A percentile compares a stretch with the other conserved stretches of the same genome.
Conservation (phyloP, 2,113 vertebrate species). For the Channa maculata region DNA sequence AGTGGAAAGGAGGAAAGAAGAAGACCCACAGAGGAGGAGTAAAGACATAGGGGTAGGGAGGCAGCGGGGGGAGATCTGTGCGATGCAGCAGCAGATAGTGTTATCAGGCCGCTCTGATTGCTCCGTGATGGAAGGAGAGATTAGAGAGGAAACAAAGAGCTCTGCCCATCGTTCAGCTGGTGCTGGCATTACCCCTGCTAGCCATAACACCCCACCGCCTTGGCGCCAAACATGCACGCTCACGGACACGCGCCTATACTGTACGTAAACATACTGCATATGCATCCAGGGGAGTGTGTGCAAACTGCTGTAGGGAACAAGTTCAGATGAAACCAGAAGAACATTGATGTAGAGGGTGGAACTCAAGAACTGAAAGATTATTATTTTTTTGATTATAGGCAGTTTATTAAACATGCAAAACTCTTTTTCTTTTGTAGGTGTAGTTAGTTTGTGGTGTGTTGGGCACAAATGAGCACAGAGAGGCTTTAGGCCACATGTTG, state of each 20-base stretch:
- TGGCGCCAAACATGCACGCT: slow-evolving; percentile 76
- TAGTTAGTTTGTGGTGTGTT: no score
- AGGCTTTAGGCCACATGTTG: no score
- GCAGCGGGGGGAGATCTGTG: slow-evolving; percentile 38
- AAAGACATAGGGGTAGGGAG: slow-evolving; percentile 29
- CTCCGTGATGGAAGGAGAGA: slow-evolving; percentile 67
- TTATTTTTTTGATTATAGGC: no score
- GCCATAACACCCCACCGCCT: slow-evolving; percentile 80
- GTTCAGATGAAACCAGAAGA: not conserved
- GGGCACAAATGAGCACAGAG: no score
- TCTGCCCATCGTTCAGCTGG: slow-evolving; percentile 65
- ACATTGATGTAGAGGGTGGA: not conserved
- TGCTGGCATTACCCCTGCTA: slow-evolving; percentile 61
- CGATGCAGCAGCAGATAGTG: slow-evolving; percentile 77
- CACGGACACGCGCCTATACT: slow-evolving; percentile 4
- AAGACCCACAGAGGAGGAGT: not conserved
- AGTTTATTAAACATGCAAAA: no score
- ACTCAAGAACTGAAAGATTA: not conserved
- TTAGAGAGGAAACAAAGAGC: slow-evolving; percentile 63
- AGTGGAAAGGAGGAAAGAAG: not conserved
- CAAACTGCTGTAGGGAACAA: slow-evolving; percentile 12
- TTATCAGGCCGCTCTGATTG: slow-evolving; percentile 75
- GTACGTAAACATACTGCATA: not conserved
- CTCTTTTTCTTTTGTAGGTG: no score
- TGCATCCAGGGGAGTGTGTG: not conserved